phyloP scores from a whole-genome alignment of 2,113 vertebrate species.

The Clarias gariepinus region DNA sequence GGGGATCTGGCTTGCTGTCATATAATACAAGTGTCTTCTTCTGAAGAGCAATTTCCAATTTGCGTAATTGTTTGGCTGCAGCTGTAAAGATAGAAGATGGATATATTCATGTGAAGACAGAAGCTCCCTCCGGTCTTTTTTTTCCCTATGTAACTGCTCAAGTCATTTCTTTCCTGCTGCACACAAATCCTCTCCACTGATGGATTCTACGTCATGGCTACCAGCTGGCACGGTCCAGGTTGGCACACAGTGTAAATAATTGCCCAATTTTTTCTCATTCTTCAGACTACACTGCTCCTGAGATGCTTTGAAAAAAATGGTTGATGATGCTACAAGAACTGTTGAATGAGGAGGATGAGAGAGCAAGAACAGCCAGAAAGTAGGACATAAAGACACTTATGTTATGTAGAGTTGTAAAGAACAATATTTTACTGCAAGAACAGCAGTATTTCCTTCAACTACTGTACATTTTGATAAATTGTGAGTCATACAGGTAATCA shows the following conservation, averaged over 20 bases:
- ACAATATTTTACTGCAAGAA: background rate
- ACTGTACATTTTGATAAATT: background rate
- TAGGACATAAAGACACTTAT: conserved; percentile 27
- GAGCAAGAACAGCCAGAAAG: conserved; percentile 33
- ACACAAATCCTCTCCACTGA: conserved; percentile 53
- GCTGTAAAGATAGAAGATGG: conserved; percentile 28
- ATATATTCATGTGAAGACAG: conserved; percentile 59
- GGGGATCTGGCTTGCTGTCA: conserved; percentile 43
- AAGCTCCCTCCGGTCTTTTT: conserved; percentile 59
- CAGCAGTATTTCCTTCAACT: background rate
- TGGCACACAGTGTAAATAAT: conserved; percentile 59
- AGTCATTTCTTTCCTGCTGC: conserved; percentile 56
- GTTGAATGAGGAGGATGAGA: conserved; percentile 56
- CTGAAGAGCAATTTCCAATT: conserved; percentile 60
- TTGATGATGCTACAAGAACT: conserved; percentile 61
- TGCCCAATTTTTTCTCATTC: conserved; percentile 57
- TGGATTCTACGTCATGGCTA: conserved; percentile 67
- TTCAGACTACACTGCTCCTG: conserved; percentile 54
- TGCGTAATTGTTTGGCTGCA: conserved; percentile 62
- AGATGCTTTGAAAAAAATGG: conserved; percentile 62
- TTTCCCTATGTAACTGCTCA: conserved; percentile 51
- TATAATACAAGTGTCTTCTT: conserved; percentile 57
- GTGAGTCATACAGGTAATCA: background rate
- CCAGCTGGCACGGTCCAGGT: conserved; percentile 63
- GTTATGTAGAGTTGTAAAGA: background rate